Conservation (phyloP, 2,797 vertebrate genomes). For the Neopelma chrysocephalum region DNA sequence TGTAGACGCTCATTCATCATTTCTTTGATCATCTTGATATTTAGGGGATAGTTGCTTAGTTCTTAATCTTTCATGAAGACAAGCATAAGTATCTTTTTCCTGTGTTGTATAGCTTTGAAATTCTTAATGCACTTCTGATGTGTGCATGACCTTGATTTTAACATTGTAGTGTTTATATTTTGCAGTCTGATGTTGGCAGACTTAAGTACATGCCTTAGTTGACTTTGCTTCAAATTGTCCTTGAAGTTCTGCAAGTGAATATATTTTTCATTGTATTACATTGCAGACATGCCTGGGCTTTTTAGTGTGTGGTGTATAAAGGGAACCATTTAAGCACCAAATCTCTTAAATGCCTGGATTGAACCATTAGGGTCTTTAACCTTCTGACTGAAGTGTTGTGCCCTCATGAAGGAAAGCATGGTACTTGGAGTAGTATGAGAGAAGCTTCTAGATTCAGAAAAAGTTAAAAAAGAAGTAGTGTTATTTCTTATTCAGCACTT, state of each 20-base stretch:
- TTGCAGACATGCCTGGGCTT: not conserved
- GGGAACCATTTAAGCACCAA: not conserved
- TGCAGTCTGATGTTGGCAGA: not conserved
- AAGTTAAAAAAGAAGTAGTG: not conserved
- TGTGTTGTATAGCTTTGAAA: not conserved
- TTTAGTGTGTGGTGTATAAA: not conserved
- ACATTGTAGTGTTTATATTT: not conserved
- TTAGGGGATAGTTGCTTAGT: not conserved
- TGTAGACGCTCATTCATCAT: not conserved
- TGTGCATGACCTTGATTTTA: not conserved
- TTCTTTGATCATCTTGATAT: not conserved
- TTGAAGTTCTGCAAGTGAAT: not conserved
- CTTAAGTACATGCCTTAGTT: not conserved
- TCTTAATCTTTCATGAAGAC: not conserved
- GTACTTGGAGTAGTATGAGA: not conserved
- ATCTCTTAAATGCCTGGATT: not conserved
- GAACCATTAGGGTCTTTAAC: not conserved
- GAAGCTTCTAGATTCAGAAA: not conserved
- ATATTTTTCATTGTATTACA: not conserved
- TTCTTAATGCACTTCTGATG: not conserved
- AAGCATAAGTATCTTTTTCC: not conserved
- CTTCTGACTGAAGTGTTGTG: not conserved
- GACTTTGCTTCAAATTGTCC: not conserved
- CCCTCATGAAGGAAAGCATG: not conserved
- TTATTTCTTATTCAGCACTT: not conserved